Conservation (phyloP, 2,888 invertebrate genomes). For the Callinectes sapidus region DNA sequence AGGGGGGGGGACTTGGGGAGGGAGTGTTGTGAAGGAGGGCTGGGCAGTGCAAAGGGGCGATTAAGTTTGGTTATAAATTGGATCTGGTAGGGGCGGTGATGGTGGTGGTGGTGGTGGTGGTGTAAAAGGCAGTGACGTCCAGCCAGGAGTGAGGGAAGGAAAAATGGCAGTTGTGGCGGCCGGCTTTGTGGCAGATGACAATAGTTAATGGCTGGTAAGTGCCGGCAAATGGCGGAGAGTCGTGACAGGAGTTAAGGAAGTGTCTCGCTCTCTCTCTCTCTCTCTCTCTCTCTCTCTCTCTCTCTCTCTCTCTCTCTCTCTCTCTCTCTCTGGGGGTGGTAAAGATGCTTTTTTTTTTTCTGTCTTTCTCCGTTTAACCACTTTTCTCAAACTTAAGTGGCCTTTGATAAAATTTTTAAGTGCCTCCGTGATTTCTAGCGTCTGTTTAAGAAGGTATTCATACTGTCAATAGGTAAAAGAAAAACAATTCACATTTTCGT, state of each 20-base stretch:
- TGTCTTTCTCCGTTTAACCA: too few relatives aligned
- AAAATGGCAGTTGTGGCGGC: constrained; percentile 50
- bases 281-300: neutral
- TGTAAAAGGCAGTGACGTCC: neutral
- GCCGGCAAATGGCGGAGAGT: constrained; percentile 53
- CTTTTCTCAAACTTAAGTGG: too few relatives aligned
- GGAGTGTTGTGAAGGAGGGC: neutral
- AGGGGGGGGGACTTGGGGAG: neutral
- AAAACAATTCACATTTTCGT: too few relatives aligned
- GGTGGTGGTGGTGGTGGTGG: neutral
- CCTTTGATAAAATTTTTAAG: too few relatives aligned
- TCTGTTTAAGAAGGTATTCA: too few relatives aligned
- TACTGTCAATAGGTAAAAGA: too few relatives aligned
- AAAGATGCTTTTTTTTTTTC: too few relatives aligned
- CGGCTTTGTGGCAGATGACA: constrained; percentile 61
- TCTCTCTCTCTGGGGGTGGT: neutral
- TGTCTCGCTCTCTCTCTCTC: neutral
- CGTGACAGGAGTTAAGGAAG: constrained; percentile 57
- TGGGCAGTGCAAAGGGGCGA: neutral
- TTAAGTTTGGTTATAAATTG: neutral
- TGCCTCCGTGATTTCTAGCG: too few relatives aligned
- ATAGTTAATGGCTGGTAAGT: constrained; percentile 65
- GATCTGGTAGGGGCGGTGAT: neutral
- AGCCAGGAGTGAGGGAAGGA: constrained; percentile 27
- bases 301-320: neutral